A percentile compares a stretch with the other conserved stretches of the same genome.
Evolutionary conservation across 2,888 invertebrate genomes (phyloP).

Genomic region (Synergus gifuensis): DNA sequence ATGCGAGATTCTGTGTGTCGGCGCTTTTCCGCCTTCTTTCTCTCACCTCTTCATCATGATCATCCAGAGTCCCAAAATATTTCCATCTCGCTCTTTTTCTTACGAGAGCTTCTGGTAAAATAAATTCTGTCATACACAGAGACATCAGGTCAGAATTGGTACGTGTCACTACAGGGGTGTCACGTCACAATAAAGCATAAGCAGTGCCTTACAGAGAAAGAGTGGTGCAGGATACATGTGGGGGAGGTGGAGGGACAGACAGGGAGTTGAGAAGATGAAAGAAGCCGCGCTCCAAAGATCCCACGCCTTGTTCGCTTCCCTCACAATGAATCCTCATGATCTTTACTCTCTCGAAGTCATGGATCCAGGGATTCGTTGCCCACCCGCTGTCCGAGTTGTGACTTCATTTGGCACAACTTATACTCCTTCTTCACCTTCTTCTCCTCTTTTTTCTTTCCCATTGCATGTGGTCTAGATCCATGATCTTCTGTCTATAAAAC

Average conservation of each 20-base stretch:
- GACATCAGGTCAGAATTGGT: slow-evolving; percentile 38
- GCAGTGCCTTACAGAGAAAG: slow-evolving; percentile 52
- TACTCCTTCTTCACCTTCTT: slow-evolving; percentile 44
- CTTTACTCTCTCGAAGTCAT: slow-evolving; percentile 59
- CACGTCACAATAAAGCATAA: slow-evolving; percentile 61
- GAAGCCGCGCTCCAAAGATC: slow-evolving; percentile 73
- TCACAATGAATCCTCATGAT: slow-evolving; percentile 73
- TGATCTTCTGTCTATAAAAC: background rate
- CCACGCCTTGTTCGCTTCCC: slow-evolving; percentile 70
- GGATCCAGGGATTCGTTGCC: slow-evolving; percentile 67
- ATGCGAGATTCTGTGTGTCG: slow-evolving; percentile 36
- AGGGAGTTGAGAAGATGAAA: slow-evolving; percentile 73
- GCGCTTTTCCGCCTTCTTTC: slow-evolving; percentile 43
- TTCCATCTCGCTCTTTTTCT: slow-evolving; percentile 8
- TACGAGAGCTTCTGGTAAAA: slow-evolving; percentile 23
- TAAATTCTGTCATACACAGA: slow-evolving; percentile 7
- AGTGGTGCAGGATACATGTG: slow-evolving; percentile 46
- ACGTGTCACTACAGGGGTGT: slow-evolving; percentile 57
- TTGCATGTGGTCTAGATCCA: slow-evolving; percentile 32
- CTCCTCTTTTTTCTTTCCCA: slow-evolving; percentile 14
- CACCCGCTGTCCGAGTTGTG: slow-evolving; percentile 76
- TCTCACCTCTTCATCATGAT: slow-evolving; percentile 44
- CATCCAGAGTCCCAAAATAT: slow-evolving; percentile 2
- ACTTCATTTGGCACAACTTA: slow-evolving; percentile 73
- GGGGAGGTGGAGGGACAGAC: slow-evolving; percentile 42